Evolutionary conservation across 2,797 vertebrate genomes (phyloP).

Genomic region (Diglossa cyanea): DNA sequence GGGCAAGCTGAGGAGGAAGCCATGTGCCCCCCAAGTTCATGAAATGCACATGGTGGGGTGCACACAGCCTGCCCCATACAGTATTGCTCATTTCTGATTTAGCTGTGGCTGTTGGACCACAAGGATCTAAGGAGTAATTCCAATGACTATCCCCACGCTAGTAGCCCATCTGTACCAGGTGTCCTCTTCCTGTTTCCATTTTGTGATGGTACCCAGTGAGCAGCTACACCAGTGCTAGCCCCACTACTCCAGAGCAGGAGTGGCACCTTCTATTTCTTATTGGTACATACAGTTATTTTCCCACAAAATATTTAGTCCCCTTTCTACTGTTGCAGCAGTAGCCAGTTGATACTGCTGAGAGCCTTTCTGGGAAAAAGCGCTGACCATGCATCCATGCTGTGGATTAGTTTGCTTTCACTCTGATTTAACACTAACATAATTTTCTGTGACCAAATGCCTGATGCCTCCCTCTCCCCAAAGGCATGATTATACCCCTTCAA

Average conservation of each 20-base stretch:
- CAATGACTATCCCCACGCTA: fast-evolving
- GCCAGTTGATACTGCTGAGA: not conserved
- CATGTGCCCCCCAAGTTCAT: fast-evolving
- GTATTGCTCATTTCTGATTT: not conserved
- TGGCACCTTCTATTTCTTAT: not conserved
- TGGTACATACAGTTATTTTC: not conserved
- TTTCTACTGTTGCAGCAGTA: not conserved
- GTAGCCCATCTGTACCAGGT: fast-evolving
- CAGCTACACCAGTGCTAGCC: not conserved
- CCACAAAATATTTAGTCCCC: not conserved
- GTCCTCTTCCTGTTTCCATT: not conserved
- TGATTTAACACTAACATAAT: constrained; percentile 32
- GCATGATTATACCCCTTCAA: constrained; percentile 25
- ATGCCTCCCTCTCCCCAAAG: not conserved
- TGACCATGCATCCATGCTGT: not conserved
- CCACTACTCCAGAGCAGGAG: not conserved
- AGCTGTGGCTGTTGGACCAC: not conserved
- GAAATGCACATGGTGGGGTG: fast-evolving
- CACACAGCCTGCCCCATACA: not conserved
- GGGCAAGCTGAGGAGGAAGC: not conserved
- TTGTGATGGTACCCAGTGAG: not conserved
- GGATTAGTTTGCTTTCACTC: not conserved
- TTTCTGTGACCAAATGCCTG: constrained; percentile 15
- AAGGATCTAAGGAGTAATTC: not conserved
- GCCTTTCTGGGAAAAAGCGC: not conserved